These are phyloP conservation scores for Puma concolor DNA, from an alignment of 2,113 vertebrate species.

Conservation along the genomic window DNA sequence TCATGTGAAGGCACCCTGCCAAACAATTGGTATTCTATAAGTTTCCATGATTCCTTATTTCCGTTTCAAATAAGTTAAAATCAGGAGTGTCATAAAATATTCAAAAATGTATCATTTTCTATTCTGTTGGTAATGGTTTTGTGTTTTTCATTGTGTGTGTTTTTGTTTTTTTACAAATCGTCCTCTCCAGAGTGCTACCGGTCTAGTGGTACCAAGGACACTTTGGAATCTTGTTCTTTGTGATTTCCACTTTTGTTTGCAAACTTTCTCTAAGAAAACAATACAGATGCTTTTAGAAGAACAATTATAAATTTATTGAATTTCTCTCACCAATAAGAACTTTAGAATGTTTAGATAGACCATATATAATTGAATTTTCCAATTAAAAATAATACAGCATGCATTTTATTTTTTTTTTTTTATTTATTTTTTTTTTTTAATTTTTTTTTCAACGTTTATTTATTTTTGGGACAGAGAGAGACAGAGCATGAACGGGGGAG, in stretches of 20 bases:
- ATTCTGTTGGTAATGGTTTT: not conserved
- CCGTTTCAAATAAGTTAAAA: conserved; percentile 28
- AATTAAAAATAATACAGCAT: not conserved
- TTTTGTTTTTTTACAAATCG: not conserved
- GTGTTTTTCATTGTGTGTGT: too few species aligned
- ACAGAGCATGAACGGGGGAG: too few species aligned
- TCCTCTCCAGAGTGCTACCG: not conserved
- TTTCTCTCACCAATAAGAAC: not conserved
- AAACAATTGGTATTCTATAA: not conserved
- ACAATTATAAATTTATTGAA: not conserved
- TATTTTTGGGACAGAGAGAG: too few species aligned
- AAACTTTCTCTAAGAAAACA: not conserved
- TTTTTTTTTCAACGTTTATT: too few species aligned
- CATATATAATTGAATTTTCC: not conserved
- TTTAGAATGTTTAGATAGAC: not conserved
- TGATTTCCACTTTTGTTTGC: not conserved
- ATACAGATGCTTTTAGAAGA: conserved; percentile 3
- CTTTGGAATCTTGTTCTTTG: not conserved
- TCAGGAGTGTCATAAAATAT: not conserved
- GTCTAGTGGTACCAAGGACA: not conserved
- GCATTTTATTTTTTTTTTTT: conserved; percentile 31
- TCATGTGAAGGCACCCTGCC: not conserved
- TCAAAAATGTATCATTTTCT: not conserved
- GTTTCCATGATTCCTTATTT: not conserved
- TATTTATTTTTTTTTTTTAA: too few species aligned